Percentiles rank a stretch among this genome's conserved stretches.
Conservation (phyloP, 2,888 invertebrate genomes). For the Teleiodes luculella region DNA sequence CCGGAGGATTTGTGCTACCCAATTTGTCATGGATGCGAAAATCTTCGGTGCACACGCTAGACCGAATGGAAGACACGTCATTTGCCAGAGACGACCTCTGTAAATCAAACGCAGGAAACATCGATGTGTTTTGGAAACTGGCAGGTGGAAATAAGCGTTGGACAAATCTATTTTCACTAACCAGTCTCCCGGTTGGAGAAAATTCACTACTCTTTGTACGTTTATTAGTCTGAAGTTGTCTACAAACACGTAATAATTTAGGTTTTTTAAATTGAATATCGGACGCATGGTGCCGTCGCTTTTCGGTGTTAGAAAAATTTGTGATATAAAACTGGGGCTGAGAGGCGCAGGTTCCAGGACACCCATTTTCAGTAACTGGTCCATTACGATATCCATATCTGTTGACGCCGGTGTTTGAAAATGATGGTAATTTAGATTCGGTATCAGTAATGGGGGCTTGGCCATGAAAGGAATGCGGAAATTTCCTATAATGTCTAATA, state of each 20-base stretch:
- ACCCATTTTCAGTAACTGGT: not conserved
- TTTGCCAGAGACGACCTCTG: slow-evolving; percentile 3
- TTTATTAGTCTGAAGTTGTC: not conserved
- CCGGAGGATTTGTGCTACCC: slow-evolving; percentile 14
- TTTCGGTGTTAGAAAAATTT: slow-evolving; percentile 5
- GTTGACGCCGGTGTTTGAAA: not conserved
- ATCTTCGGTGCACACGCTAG: slow-evolving; percentile 8
- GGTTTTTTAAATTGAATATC: not conserved
- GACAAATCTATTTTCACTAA: slow-evolving; percentile 9
- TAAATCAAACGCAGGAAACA: slow-evolving; percentile 13
- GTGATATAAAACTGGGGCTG: slow-evolving; percentile 9
- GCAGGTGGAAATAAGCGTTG: slow-evolving; percentile 10
- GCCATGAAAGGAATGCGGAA: slow-evolving; percentile 1
- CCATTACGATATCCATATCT: not conserved
- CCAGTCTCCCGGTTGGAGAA: slow-evolving; percentile 2
- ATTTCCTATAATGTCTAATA: no score
- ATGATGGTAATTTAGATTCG: not conserved
- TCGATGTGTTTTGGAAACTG: not conserved
- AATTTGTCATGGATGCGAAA: slow-evolving; percentile 15
- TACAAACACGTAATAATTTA: not conserved
- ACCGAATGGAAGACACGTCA: slow-evolving; percentile 17
- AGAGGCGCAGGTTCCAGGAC: slow-evolving; percentile 6
- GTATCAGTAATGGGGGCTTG: slow-evolving; percentile 6
- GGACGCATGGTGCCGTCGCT: not conserved
- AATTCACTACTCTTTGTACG: not conserved